Evolutionary conservation across 2,113 vertebrate species (phyloP), one percentile per base, ranked within the genome.

Genomic region (Brienomyrus brachyistius): DNA sequence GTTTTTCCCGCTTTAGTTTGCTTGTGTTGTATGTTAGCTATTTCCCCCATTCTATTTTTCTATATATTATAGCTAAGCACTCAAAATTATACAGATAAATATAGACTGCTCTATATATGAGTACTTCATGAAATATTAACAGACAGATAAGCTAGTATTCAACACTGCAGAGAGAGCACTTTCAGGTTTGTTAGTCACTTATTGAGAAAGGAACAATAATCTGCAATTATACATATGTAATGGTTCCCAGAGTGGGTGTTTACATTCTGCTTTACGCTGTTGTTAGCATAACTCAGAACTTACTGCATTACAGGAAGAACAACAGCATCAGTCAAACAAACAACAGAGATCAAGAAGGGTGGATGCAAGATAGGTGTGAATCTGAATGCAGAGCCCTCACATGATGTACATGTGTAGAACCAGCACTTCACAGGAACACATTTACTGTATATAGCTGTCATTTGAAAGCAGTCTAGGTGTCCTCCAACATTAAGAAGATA

Each of bases 31-130:
- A 21, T 83, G 17, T 47, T 17, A 80, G 40, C 13, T 11, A 40
- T 80, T 80, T 80, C 35, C 74, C 31, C 15, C 11, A 47, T 83
- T 83, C 40, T 45, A 47, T 11, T 47, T 88, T 88, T 54, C 40
- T 48, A 43, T 43, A 8, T 74, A 11, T 31, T 77, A 77, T 35
- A 51, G 31, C n/a, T 17, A 31, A 50, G 17, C 23, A 35, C 88
- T 88, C 2, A 52, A 80, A 89, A 59, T 59, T n/a, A 50, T 89
- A 47, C 83, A 40, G 80, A 54, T 11, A 89, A 19, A 56, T 89
- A 59, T 45, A 90, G 50, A 86, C 6, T 19, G 11, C 23, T 82
- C 56, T 27, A 48, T 48, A 70, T 27, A 86, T 7, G 56, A 66
- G 11, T 13, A 66, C 1, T n/a, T 35, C 43, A 35, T 86, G 31